phyloP scores from a whole-genome alignment of 1,140 invertebrate species.

The Leucophenga varia region DNA sequence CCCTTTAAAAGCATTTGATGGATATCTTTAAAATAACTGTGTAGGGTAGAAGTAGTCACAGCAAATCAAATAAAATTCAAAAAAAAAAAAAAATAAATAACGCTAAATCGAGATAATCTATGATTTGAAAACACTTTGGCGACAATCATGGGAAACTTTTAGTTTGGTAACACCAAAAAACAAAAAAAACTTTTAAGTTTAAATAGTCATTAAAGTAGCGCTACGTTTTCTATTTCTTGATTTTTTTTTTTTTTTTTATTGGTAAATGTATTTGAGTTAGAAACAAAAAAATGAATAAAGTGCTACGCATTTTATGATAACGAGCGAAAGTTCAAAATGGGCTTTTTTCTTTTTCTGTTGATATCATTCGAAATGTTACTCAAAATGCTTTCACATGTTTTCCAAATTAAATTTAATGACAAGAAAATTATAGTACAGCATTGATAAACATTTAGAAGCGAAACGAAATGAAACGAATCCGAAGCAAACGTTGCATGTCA shows the following conservation, averaged over 20 bases:
- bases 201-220: slow-evolving; percentile 1
- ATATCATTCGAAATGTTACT: too few species aligned
- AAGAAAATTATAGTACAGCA: slow-evolving; percentile 10
- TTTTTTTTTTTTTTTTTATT: too few species aligned
- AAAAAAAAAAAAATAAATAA: slow-evolving; percentile 30
- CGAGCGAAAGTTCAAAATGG: slow-evolving; percentile 51
- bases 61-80: slow-evolving; percentile 30
- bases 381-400: slow-evolving; percentile 45
- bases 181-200: too few species aligned
- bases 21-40: slow-evolving; percentile 53
- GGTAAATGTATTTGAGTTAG: too few species aligned
- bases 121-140: slow-evolving; percentile 53
- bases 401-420: slow-evolving; percentile 20
- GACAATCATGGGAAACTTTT: slow-evolving; percentile 49
- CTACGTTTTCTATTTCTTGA: background rate
- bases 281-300: too few species aligned
- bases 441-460: slow-evolving; percentile 7
- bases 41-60: slow-evolving; percentile 31
- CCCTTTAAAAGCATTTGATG: slow-evolving; percentile 34
- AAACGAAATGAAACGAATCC: too few species aligned
- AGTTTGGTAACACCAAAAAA: slow-evolving; percentile 7
- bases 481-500: too few species aligned
- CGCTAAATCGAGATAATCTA: slow-evolving; percentile 34
- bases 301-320: slow-evolving; percentile 30
- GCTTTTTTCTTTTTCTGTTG: too few species aligned